Base-by-base conservation (phyloP, 1,140 invertebrate species). In the Drosophila chauvacae region DNA sequence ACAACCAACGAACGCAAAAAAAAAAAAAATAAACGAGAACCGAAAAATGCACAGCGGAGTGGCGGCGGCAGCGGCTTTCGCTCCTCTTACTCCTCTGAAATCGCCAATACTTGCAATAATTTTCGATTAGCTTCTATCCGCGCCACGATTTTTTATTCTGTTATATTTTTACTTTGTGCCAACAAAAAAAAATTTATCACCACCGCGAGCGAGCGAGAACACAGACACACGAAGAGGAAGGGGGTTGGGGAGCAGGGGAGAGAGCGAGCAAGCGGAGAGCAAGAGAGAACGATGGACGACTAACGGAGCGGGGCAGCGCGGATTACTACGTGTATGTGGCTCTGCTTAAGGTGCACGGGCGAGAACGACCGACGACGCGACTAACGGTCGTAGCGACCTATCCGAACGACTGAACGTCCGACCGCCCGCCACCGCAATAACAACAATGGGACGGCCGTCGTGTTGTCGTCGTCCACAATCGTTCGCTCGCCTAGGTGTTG, bases 141-240 rank as follows among this genome's bases (percentile, higher is more conserved):
- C 69, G 69, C 66, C 66, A 72, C 69, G 68, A 87, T 73, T 87
- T 87, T 88, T 87, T 80, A 80, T 88, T 88, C 85, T 84, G 85
- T 84, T 90, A 81, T 90, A 84, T 88, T 88, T 84, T 88, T 88
- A 88, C 84, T 88, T 90, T 88, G 77, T 88, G 84, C 84, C 84
- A 88, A 87, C 84, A 83, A 83, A 88, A 88, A 88, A 83, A 88
- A 88, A 90, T 84, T 80, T 88, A 88, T 88, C 85, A 90, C 85
- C 85, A 83, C 84, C 84, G 65, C 62, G 66, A 76, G 42, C 79
- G 60, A 57, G 41, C 68, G 81, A 53, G 71, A 57, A 76, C 71
- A 83, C 71, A 59, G 58, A 65, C 63, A 77, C 48, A 74, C 47
- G 30, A 44, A 23, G 42, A 45, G 35, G 57, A 7, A 76, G 20